Evolutionary conservation across 2,888 invertebrate species (phyloP), one percentile per base, ranked within the genome.

Genomic region (Zaprionus lineosus): DNA sequence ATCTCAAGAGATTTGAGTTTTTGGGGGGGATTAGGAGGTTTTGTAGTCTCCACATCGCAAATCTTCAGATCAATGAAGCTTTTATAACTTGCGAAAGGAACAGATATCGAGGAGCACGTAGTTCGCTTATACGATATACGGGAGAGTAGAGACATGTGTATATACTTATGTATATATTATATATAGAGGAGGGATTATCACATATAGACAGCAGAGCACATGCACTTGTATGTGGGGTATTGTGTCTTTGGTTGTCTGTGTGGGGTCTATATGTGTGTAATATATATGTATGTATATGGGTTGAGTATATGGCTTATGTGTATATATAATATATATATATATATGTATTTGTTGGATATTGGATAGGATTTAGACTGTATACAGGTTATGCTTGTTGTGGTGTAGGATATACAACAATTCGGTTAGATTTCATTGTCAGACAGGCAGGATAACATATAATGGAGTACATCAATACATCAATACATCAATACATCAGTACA

Each of bases 331-430:
- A 21, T 40, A 44, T 63, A n/a, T n/a, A n/a, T n/a, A n/a, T n/a
- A n/a, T n/a, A n/a, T n/a, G n/a, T n/a, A n/a, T 41, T 19, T 26
- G 29, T 24, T 46, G 60, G 44, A 46, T 63, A 51, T 31, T 44
- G 56, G 52, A 44, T 37, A 12, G 51, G 66, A 56, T 65, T 66
- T 52, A 48, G 57, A 73, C 67, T 74, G 53, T 67, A 74, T 66
- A 73, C 21, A 62, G 59, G 75, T 66, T 74, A 55, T 48, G 46
- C 26, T 74, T 74, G 72, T 74, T 61, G 74, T 60, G 69, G 65
- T n/a, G n/a, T 48, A 44, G 55, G 59, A 52, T 46, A 16, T 64
- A 81, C 78, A 78, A 84, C 82, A 67, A 84, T 67, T 61, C 53
- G 56, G 71, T 70, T 78, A 77, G 55, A 53, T 41, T 19, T 31